Base-by-base conservation (phyloP, 64 coral and sea anemone species). In the Pocillopora damicornis region DNA sequence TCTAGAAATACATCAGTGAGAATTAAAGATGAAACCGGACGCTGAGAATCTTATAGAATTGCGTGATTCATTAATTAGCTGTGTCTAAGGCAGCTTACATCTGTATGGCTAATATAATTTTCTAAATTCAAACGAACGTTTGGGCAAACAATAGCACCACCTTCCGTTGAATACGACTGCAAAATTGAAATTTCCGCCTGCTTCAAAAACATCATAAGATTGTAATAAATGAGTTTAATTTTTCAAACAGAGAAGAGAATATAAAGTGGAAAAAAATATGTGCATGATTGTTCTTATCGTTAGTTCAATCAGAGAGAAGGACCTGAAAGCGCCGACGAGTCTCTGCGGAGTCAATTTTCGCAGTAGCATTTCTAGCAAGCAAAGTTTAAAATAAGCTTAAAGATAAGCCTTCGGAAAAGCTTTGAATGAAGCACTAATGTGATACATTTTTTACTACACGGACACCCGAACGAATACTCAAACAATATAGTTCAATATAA, bases 71-170 rank as follows among this genome's bases (percentile, higher is more conserved):
- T 62, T 13, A 77, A 51, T 18, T 37, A 57, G 75, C 20, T 36
- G 2, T n/a, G 17, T 58, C 20, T 71, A 71, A 71, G 25, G 18
- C 67, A 71, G 67, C 67, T 71, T 71, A 71, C 69, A 66, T 13
- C 14, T 9, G 62, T 62, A 30, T 66, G 38, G 13, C 26, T 57
- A 65, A 85, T 72, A 58, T 85, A 72, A 85, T 45, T 73, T 68
- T 85, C 81, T 85, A 85, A 85, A 85, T 72, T 85, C 71, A 85
- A 73, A 36, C 37, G 61, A 58, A 37, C 64, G 9, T 9, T 23
- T 11, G 5, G 22, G 37, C 37, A 85, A 85, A 72, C 81, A 73
- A 72, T 25, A 22, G 17, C 15, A 85, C 81, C 11, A 72, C 65
- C 57, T 72, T 73, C 12, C 4, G 22, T 10, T 22, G 63, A 73